A percentile compares a stretch with the other conserved stretches of the same genome.
These are phyloP conservation scores for Drosophila macrothrix DNA, from an alignment of 2,888 invertebrate genomes.

Conservation along the genomic window DNA sequence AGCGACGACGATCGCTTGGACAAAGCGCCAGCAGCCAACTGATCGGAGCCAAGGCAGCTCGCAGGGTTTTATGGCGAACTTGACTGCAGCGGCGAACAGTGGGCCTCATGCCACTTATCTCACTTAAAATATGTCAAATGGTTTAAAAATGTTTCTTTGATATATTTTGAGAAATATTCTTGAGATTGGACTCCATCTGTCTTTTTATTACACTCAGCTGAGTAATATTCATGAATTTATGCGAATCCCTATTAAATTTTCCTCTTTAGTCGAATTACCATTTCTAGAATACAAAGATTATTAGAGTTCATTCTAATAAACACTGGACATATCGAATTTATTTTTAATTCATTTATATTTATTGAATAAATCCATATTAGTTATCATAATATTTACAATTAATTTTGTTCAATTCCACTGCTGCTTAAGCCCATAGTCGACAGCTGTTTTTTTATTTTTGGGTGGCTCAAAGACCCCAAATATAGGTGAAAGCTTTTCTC, in stretches of 20 bases:
- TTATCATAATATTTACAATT: neutral
- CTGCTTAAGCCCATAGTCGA: conserved; percentile 7
- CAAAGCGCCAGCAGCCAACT: conserved; percentile 67
- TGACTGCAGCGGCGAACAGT: conserved; percentile 57
- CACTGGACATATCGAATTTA: neutral
- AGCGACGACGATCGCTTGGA: conserved; percentile 56
- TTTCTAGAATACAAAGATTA: neutral
- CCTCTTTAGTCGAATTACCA: neutral
- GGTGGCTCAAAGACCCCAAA: conserved; percentile 23
- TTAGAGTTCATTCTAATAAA: neutral
- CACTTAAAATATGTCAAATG: neutral
- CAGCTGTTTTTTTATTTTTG: conserved; percentile 1
- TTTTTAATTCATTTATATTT: neutral
- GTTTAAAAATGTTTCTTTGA: neutral
- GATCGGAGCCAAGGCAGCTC: conserved; percentile 61
- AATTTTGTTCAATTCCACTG: neutral
- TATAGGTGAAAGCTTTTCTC: conserved; percentile 54
- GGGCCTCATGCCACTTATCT: neutral
- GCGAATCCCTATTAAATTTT: neutral
- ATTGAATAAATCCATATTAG: neutral
- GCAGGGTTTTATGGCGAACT: conserved; percentile 74
- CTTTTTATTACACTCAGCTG: neutral
- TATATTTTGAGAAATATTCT: neutral
- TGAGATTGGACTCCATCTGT: neutral
- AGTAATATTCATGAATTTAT: neutral